Evolutionary conservation across 2,113 vertebrate species (phyloP).

Genomic region (Crotalus helleri): DNA sequence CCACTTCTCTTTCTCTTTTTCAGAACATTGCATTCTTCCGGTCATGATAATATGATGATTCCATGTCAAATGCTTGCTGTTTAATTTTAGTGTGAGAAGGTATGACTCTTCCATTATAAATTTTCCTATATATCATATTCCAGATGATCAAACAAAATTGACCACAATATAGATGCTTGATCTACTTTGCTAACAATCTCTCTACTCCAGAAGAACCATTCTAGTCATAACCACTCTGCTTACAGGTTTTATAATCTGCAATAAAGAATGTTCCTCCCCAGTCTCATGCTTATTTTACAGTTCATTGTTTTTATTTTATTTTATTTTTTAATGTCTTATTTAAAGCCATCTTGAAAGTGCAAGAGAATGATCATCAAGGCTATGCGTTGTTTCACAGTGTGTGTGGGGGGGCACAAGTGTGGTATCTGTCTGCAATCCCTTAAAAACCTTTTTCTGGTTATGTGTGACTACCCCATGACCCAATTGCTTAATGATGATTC

Average conservation of each 20-base stretch:
- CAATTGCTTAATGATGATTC: slow-evolving; percentile 6
- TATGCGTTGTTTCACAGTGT: neutral
- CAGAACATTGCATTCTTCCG: neutral
- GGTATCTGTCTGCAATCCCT: neutral
- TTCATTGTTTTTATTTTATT: slow-evolving; percentile 41
- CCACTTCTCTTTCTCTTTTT: neutral
- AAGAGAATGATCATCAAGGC: slow-evolving; percentile 44
- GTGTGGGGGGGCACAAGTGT: neutral
- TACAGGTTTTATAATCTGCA: slow-evolving; percentile 58
- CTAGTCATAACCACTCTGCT: slow-evolving; percentile 34
- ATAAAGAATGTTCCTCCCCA: slow-evolving; percentile 41
- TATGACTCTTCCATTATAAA: neutral
- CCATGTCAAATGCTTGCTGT: neutral
- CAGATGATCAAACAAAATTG: slow-evolving; percentile 18
- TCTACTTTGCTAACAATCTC: slow-evolving; percentile 44
- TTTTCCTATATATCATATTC: neutral
- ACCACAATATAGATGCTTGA: slow-evolving; percentile 19
- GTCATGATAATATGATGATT: neutral
- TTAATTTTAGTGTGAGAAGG: neutral
- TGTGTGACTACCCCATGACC: neutral
- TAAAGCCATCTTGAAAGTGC: slow-evolving; percentile 57
- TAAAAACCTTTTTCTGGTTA: neutral
- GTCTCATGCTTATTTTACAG: slow-evolving; percentile 37
- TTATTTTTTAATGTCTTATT: slow-evolving; percentile 55
- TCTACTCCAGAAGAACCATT: slow-evolving; percentile 42